These are phyloP conservation scores for Coendou prehensilis DNA, from an alignment of 2,797 vertebrate genomes.

Conservation along the genomic window DNA sequence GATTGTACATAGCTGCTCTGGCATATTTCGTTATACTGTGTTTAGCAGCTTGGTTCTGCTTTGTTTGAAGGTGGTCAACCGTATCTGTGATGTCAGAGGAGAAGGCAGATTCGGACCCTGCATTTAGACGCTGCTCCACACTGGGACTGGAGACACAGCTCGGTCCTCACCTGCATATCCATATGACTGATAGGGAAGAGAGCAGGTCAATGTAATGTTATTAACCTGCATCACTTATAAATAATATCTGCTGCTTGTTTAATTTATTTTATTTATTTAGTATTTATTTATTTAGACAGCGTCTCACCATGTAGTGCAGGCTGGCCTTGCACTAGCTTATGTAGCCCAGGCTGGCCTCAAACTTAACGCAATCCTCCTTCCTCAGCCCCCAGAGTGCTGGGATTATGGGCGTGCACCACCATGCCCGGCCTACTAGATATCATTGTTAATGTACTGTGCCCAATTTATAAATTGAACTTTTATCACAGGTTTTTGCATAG, in stretches of 20 bases:
- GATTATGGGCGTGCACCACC: neutral
- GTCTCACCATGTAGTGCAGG: neutral
- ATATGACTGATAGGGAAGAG: neutral
- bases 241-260: neutral
- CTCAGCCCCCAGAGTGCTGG: neutral
- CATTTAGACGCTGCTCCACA: neutral
- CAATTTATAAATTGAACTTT: neutral
- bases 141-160: neutral
- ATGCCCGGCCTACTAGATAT: neutral
- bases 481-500: neutral
- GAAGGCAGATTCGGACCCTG: neutral
- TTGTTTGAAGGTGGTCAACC: neutral
- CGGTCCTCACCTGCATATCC: neutral
- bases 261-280: neutral
- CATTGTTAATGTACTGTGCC: neutral
- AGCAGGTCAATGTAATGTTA: neutral
- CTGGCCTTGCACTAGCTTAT: neutral
- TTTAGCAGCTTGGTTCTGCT: slow-evolving; percentile 20
- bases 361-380: neutral
- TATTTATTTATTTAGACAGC: neutral
- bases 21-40: neutral
- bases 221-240: neutral
- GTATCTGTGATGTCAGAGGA: neutral
- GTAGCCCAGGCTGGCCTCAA: neutral
- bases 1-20: neutral